phyloP scores from a whole-genome alignment of 2,797 vertebrate genomes.

The Urophycis tenuis region DNA sequence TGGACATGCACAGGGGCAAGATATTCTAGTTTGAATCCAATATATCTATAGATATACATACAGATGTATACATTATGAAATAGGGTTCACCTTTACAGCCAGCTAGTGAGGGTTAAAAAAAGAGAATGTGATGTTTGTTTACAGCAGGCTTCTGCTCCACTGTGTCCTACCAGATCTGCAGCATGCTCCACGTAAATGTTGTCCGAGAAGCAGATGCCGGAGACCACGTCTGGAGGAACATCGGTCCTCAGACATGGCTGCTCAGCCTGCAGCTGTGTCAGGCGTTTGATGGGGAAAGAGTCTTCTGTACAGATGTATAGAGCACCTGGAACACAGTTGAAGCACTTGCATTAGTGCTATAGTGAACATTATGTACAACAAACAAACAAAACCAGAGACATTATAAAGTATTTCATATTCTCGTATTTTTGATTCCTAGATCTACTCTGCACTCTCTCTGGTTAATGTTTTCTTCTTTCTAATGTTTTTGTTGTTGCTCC shows the following conservation, averaged over 20 bases:
- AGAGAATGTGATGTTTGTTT: neutral
- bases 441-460: too few species aligned
- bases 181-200: conserved; percentile 81
- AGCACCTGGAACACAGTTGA: conserved; percentile 68
- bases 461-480: too few species aligned
- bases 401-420: too few species aligned
- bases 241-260: conserved; percentile 66
- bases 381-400: neutral
- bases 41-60: too few species aligned
- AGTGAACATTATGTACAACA: neutral
- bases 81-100: too few species aligned
- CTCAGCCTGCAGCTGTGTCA: conserved; percentile 73
- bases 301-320: conserved; percentile 90
- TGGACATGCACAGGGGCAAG: too few species aligned
- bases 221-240: conserved; percentile 64
- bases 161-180: conserved; percentile 58
- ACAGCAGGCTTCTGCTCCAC: neutral
- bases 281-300: conserved; percentile 78
- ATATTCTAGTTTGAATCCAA: too few species aligned
- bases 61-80: too few species aligned
- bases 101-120: too few species aligned
- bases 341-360: neutral
- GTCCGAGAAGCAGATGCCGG: conserved; percentile 71
- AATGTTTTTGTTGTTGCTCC: too few species aligned
- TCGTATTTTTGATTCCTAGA: too few species aligned